Conservation (phyloP, 2,888 invertebrate species). For the Trissolcus japonicus region DNA sequence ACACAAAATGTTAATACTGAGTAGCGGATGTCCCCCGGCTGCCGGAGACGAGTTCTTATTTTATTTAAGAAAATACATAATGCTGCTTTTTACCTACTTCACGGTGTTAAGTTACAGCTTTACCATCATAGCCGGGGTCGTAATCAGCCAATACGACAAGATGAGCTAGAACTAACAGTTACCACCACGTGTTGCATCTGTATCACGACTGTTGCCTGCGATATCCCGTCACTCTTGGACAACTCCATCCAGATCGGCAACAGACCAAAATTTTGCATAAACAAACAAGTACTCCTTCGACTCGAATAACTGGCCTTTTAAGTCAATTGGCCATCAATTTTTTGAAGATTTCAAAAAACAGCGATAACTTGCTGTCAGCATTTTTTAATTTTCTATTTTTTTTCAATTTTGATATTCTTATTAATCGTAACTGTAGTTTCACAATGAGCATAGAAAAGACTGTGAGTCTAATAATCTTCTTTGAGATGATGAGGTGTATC, state of each 20-base stretch:
- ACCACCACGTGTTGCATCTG: constrained; percentile 1
- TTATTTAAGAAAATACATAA: too few relatives aligned
- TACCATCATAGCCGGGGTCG: too few relatives aligned
- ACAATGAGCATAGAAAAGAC: neutral
- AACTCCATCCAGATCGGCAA: neutral
- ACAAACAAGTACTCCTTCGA: constrained; percentile 12
- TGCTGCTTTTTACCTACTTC: too few relatives aligned
- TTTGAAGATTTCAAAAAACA: constrained; percentile 6
- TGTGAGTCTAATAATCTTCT: neutral
- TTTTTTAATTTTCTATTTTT: too few relatives aligned
- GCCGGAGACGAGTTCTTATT: too few relatives aligned
- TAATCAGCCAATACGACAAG: neutral
- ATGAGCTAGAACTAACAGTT: constrained; percentile 1
- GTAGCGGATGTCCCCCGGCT: too few relatives aligned
- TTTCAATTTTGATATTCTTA: too few relatives aligned
- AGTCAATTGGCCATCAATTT: too few relatives aligned
- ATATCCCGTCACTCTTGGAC: constrained; percentile 1
- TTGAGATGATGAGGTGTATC: constrained; percentile 13
- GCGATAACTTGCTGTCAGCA: too few relatives aligned
- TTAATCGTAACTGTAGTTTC: neutral
- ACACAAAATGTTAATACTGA: too few relatives aligned
- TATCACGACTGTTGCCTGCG: neutral
- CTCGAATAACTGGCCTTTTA: constrained; percentile 12
- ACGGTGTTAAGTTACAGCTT: too few relatives aligned
- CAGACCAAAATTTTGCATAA: constrained; percentile 6